These are phyloP conservation scores for Eupithecia vulgata DNA, from an alignment of 2,888 invertebrate genomes.

Conservation along the genomic window DNA sequence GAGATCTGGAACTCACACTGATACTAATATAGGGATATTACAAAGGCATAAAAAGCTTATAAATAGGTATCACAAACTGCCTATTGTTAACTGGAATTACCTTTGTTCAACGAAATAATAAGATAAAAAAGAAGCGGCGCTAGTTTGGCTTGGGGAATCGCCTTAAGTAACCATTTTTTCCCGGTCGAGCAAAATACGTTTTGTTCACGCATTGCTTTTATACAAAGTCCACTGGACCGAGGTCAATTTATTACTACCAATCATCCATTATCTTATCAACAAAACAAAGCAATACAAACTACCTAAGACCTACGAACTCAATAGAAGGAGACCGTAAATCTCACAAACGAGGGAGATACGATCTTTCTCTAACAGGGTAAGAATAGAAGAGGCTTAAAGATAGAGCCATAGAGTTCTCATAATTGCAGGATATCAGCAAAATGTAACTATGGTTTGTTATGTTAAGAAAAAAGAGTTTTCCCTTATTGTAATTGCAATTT, in stretches of 20 bases:
- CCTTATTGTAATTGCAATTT: no score
- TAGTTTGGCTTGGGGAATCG: no score
- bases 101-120: no score
- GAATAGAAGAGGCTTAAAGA: constrained; percentile 19
- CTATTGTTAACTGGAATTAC: no score
- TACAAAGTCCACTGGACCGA: neutral
- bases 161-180: neutral
- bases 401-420: neutral
- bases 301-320: constrained; percentile 29
- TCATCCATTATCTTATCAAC: constrained; percentile 20
- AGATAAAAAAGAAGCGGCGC: no score
- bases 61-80: no score
- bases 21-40: no score
- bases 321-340: constrained; percentile 39
- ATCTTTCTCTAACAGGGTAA: constrained; percentile 38
- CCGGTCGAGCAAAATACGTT: neutral
- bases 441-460: neutral
- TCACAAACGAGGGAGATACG: constrained; percentile 40
- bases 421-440: neutral
- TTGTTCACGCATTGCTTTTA: neutral
- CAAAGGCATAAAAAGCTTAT: no score
- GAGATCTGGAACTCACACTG: no score
- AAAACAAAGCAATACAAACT: constrained; percentile 33
- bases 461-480: no score
- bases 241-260: constrained; percentile 7